Conservation (phyloP, 2,113 vertebrate genomes). For the Microcebus griseorufus region DNA sequence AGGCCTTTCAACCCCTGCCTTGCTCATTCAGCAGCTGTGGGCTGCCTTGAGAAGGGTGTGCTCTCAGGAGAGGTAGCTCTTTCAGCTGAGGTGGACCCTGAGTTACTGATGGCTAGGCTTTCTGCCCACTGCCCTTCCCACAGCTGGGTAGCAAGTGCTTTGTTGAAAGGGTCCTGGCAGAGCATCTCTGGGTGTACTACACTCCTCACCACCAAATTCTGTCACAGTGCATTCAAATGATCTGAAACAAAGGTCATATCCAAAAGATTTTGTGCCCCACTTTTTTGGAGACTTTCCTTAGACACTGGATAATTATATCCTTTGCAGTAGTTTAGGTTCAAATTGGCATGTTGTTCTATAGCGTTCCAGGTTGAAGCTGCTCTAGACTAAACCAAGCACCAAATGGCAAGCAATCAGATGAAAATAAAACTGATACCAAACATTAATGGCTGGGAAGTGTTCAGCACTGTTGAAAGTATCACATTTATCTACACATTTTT, state of each 20-base stretch:
- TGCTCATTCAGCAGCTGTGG: neutral
- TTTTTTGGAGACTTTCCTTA: neutral
- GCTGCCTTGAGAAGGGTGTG: neutral
- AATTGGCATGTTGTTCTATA: neutral
- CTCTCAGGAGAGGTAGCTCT: neutral
- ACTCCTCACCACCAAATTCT: neutral
- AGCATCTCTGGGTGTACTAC: neutral
- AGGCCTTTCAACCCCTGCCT: neutral
- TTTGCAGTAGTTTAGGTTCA: neutral
- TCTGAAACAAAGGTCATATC: neutral
- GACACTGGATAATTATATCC: neutral
- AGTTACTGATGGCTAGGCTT: neutral
- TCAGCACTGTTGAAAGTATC: neutral
- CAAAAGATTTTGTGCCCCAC: neutral
- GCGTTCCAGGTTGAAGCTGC: neutral
- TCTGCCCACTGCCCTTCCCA: neutral
- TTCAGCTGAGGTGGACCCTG: neutral
- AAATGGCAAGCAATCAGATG: neutral
- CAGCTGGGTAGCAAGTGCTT: neutral
- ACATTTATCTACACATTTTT: neutral
- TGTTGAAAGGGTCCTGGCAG: neutral
- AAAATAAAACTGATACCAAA: neutral
- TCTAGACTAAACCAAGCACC: neutral
- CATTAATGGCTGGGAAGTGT: neutral
- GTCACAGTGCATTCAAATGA: neutral